Conservation (phyloP, 2,888 invertebrate genomes). For the Oscheius sp. region DNA sequence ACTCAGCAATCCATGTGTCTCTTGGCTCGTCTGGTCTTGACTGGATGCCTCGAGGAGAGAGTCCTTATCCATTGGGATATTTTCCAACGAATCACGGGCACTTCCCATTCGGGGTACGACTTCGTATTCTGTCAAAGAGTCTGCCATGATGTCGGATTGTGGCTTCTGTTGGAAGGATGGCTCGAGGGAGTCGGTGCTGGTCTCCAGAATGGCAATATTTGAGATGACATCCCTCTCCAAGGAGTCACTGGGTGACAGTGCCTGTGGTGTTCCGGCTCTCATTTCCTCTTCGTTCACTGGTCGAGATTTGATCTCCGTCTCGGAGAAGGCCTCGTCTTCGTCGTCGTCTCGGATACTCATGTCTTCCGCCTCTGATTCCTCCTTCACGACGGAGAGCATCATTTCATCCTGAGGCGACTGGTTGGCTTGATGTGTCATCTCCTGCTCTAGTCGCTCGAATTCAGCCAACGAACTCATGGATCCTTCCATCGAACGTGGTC, state of each 20-base stretch:
- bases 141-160: constrained; percentile 40
- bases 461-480: constrained; percentile 68
- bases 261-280: constrained; percentile 45
- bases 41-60: constrained; percentile 69
- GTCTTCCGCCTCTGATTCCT: constrained; percentile 72
- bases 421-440: constrained; percentile 48
- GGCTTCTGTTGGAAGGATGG: constrained; percentile 48
- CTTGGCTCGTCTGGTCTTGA: constrained; percentile 66
- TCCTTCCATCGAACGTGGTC: constrained; percentile 56
- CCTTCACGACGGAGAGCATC: constrained; percentile 71
- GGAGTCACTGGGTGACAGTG: constrained; percentile 51
- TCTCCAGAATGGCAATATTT: constrained; percentile 45
- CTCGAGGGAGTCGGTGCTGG: constrained; percentile 61
- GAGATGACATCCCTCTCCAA: constrained; percentile 42
- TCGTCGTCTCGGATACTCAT: constrained; percentile 72
- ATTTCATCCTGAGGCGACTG: constrained; percentile 59
- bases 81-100: constrained; percentile 55
- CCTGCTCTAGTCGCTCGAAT: constrained; percentile 70
- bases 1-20: constrained; percentile 65
- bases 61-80: constrained; percentile 56
- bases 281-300: constrained; percentile 54
- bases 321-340: constrained; percentile 60
- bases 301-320: constrained; percentile 42
- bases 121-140: constrained; percentile 48
- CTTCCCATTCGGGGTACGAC: constrained; percentile 48